These are phyloP conservation scores for Pavo muticus DNA, from an alignment of 2,113 vertebrate species.

Conservation along the genomic window DNA sequence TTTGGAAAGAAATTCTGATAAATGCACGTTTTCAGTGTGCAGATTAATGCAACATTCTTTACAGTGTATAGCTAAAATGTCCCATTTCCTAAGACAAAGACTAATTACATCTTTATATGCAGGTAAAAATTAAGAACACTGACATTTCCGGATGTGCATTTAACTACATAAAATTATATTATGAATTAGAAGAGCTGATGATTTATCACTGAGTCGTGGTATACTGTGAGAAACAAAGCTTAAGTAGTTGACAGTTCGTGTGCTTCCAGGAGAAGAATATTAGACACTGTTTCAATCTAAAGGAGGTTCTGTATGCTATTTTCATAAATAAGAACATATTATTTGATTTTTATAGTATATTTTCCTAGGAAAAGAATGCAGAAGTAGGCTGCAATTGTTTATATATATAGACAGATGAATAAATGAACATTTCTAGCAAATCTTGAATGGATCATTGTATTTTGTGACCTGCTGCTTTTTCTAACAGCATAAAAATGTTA, in stretches of 20 bases:
- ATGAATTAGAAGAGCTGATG: not conserved
- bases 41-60: not conserved
- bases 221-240: not conserved
- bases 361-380: not conserved
- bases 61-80: not conserved
- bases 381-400: not conserved
- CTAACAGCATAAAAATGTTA: not conserved
- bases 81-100: not conserved
- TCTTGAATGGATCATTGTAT: not conserved
- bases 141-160: rapidly evolving
- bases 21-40: not conserved
- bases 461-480: not conserved
- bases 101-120: not conserved
- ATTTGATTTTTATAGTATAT: not conserved
- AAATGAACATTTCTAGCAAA: not conserved
- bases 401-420: not conserved
- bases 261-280: not conserved
- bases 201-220: not conserved
- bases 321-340: not conserved
- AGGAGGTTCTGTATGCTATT: rapidly evolving
- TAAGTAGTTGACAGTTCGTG: not conserved
- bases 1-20: not conserved
- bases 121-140: not conserved
- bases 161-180: not conserved
- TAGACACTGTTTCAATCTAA: not conserved